Base-by-base conservation (phyloP, 1,140 invertebrate genomes). In the Drosophila equinoxialis region DNA sequence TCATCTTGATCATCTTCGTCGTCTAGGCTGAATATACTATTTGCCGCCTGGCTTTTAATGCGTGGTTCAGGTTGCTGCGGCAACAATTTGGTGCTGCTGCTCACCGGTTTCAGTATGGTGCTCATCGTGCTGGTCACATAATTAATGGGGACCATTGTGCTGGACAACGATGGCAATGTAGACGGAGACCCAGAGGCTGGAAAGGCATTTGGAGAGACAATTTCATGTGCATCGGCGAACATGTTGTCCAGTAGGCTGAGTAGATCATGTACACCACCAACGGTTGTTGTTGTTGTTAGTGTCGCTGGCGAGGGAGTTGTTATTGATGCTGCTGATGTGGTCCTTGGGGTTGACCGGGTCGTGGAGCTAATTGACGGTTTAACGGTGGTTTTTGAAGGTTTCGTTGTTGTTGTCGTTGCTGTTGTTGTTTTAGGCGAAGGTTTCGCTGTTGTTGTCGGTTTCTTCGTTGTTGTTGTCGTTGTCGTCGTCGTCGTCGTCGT, bases 221-320 rank as follows among this genome's bases (percentile, higher is more conserved):
- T 84, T 42, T 83, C 74, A 17, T 87, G 83, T 20, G 71, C 83
- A 67, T 90, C 81, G 65, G 81, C 81, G 65, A 85, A 81, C 81
- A 90, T 92, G 58, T 90, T 87, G 73, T 92, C 91, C 59, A 92
- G 64, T 23, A 92, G 51, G 57, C 87, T 91, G 10, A 92, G 66
- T 55, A 92, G 64, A 77, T 90, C 84, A 63, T 80, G 61, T 14
- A 92, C 90, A 13, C 77, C 87, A 11, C 75, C 84, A n/a, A 74
- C 76, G n/a, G 55, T 1, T 61, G 30, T 33, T 10, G 74, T 13
- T 33, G 59, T 63, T 39, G 23, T 63, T 42, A 33, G 14, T 51
- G 65, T 75, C 37, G 79, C n/a, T 23, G 11, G 67, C 0, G 37
- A 51, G 20, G 23, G 57, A 3, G 70, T 48, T 17, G 57, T 81